These are phyloP conservation scores for Eurois occulta DNA, from an alignment of 2,888 invertebrate species.

Conservation along the genomic window DNA sequence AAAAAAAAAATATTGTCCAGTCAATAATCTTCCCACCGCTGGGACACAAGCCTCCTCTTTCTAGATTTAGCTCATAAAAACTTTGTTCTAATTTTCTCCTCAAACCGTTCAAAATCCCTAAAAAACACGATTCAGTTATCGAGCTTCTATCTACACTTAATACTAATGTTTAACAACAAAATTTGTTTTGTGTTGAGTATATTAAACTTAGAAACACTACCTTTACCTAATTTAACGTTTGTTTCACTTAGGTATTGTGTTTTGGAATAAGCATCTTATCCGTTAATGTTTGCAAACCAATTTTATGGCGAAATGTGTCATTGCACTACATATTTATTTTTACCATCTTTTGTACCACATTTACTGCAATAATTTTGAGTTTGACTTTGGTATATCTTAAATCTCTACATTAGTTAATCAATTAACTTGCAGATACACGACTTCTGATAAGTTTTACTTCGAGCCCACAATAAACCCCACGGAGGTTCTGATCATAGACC, in stretches of 20 bases:
- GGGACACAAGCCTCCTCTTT: not conserved
- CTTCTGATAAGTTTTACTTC: conserved; percentile 97
- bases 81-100: not conserved
- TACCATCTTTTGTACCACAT: too few species aligned
- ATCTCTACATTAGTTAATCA: not conserved
- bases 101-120: not conserved
- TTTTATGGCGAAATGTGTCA: too few species aligned
- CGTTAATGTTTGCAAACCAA: too few species aligned
- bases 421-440: conserved; percentile 92
- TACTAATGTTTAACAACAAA: too few species aligned
- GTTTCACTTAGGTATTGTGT: too few species aligned
- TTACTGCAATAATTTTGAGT: too few species aligned
- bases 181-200: too few species aligned
- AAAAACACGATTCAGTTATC: not conserved
- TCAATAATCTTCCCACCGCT: not conserved
- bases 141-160: not conserved
- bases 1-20: not conserved
- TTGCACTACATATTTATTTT: too few species aligned
- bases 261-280: too few species aligned
- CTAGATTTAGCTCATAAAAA: not conserved
- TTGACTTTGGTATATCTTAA: not conserved
- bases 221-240: too few species aligned
- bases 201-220: too few species aligned
- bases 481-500: conserved; percentile 95
- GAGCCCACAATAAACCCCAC: conserved; percentile 94